A percentile compares a stretch with the other conserved stretches of the same genome.
Conservation (phyloP, 2,888 invertebrate species). For the Synergus gifuensis region DNA sequence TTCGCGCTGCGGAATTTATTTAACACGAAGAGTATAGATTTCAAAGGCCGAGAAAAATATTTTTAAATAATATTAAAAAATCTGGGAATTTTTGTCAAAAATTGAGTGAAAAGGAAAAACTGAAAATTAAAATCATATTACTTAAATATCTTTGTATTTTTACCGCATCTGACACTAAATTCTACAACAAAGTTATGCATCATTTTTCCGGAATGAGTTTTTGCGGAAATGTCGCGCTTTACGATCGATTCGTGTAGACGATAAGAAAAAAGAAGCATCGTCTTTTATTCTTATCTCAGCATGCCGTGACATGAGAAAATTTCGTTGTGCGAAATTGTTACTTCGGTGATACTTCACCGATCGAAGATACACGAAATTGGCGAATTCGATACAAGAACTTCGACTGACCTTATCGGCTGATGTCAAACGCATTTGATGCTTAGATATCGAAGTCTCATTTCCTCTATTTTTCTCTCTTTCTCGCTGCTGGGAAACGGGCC, state of each 20-base stretch:
- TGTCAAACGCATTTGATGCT: slow-evolving; percentile 38
- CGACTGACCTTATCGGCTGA: slow-evolving; percentile 10
- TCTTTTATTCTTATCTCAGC: slow-evolving; percentile 13
- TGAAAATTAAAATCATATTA: no score
- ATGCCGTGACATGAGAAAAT: slow-evolving; percentile 4
- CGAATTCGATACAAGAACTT: slow-evolving; percentile 7
- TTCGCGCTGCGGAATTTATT: no score
- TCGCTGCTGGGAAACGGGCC: slow-evolving; percentile 41
- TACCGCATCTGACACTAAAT: not conserved
- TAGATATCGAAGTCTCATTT: slow-evolving; percentile 5
- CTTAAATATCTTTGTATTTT: no score
- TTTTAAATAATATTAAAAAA: no score
- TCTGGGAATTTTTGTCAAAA: no score
- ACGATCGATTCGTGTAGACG: not conserved
- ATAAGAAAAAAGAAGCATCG: not conserved
- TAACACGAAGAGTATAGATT: no score
- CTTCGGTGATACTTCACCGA: slow-evolving; percentile 13
- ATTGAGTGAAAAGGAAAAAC: no score
- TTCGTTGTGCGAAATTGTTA: slow-evolving; percentile 31
- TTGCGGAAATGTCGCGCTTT: not conserved
- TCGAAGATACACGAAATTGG: slow-evolving; percentile 30
- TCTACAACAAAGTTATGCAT: not conserved
- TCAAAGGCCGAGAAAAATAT: no score
- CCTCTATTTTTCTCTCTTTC: not conserved
- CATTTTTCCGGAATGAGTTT: not conserved